Percentiles rank a stretch among this genome's conserved stretches.
These are phyloP conservation scores for Hippocampus barbouri DNA, from an alignment of 2,113 vertebrate genomes.

Conservation along the genomic window DNA sequence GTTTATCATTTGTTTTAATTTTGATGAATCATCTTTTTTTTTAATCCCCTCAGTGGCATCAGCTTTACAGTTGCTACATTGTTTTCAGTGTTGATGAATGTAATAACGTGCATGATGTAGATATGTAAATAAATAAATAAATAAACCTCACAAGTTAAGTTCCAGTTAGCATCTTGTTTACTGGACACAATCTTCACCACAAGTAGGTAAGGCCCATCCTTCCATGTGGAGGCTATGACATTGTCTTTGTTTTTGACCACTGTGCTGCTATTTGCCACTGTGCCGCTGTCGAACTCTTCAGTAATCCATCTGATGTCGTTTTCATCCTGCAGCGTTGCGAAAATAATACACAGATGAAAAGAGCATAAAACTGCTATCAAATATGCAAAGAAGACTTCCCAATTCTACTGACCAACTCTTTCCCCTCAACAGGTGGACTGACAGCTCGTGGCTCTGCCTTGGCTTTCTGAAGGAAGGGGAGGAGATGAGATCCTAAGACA, in stretches of 20 bases:
- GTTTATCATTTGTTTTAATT: background rate
- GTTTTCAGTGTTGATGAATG: background rate
- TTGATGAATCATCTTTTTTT: background rate
- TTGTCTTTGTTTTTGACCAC: slow-evolving; percentile 51
- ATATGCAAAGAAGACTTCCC: background rate
- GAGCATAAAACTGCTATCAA: background rate
- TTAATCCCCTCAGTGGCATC: background rate
- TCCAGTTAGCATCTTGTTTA: slow-evolving; percentile 71
- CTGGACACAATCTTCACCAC: slow-evolving; percentile 70
- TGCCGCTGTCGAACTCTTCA: slow-evolving; percentile 49
- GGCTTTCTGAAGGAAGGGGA: slow-evolving; percentile 63
- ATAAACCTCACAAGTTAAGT: slow-evolving; percentile 74
- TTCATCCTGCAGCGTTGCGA: slow-evolving; percentile 39
- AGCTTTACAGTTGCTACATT: background rate
- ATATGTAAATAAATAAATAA: background rate
- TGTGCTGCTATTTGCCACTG: slow-evolving; percentile 22
- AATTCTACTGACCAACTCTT: slow-evolving; percentile 44
- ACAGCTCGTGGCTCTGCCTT: slow-evolving; percentile 55
- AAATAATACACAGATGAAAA: background rate
- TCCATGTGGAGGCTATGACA: slow-evolving; percentile 79
- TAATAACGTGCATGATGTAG: background rate
- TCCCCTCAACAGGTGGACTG: background rate
- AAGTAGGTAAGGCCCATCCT: slow-evolving; percentile 81
- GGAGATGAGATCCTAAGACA: background rate
- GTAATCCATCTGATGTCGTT: slow-evolving; percentile 46